Evolutionary conservation across 2,113 vertebrate species (phyloP).

Genomic region (Myocastor coypus): DNA sequence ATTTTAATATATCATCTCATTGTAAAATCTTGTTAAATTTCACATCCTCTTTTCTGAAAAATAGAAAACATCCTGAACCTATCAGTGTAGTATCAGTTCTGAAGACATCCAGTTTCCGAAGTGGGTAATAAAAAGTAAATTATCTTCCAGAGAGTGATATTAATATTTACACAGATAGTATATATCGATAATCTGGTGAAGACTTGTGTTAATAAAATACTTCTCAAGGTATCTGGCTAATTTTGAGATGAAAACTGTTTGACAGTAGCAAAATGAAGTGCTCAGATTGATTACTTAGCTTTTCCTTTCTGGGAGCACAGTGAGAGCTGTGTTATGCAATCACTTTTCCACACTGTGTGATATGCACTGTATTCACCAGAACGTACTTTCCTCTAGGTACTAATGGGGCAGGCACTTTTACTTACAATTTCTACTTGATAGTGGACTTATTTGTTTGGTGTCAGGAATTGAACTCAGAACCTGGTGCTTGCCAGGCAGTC

Average conservation of each 20-base stretch:
- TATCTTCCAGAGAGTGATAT: background rate
- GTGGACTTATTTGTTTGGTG: background rate
- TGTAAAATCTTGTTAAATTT: background rate
- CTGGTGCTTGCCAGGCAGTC: too few species aligned
- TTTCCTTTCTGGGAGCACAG: background rate
- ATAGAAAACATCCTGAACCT: background rate
- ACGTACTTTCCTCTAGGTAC: background rate
- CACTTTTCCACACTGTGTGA: rapidly evolving
- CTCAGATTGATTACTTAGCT: background rate
- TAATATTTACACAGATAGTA: background rate
- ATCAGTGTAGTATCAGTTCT: background rate
- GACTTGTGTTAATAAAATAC: background rate
- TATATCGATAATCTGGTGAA: background rate
- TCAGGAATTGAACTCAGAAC: too few species aligned
- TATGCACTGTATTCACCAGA: background rate
- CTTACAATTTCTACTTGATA: background rate
- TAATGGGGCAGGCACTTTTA: background rate
- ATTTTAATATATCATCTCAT: background rate
- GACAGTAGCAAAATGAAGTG: background rate
- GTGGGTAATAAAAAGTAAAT: background rate
- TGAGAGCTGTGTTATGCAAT: rapidly evolving
- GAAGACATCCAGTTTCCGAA: background rate
- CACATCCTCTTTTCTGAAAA: background rate
- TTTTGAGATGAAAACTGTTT: background rate
- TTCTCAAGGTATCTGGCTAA: background rate